Percentiles rank a stretch among this genome's conserved stretches.
phyloP scores from a whole-genome alignment of 2,113 vertebrate species.

The Odocoileus hemionus region DNA sequence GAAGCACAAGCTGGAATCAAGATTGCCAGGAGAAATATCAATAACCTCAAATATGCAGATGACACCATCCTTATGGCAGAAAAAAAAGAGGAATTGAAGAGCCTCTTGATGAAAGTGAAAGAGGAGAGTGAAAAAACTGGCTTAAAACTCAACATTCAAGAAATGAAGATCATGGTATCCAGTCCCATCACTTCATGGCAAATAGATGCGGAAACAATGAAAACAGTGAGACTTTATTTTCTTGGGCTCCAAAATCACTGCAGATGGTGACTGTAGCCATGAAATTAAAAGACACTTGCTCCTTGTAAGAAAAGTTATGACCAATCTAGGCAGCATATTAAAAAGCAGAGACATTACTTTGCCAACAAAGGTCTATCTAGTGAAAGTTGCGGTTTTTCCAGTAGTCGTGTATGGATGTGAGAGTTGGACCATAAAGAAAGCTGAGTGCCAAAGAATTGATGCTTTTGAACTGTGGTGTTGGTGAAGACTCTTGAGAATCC shows the following conservation, averaged over 20 bases:
- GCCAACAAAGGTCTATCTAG: background rate
- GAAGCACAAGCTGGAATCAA: background rate
- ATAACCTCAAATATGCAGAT: background rate
- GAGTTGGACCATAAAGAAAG: background rate
- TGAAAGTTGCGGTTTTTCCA: background rate
- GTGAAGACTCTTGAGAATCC: background rate
- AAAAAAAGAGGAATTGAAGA: background rate
- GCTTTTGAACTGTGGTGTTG: background rate
- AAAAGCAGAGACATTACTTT: background rate
- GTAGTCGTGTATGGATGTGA: background rate
- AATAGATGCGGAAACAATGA: background rate
- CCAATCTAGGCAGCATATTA: background rate
- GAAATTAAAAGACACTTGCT: background rate
- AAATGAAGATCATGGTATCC: background rate
- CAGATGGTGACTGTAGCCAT: background rate
- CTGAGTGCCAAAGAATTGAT: background rate
- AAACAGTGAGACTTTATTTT: background rate
- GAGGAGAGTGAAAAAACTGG: background rate
- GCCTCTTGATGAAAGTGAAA: background rate
- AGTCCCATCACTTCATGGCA: background rate
- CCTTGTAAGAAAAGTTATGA: background rate
- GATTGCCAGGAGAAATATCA: background rate
- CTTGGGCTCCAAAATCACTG: background rate
- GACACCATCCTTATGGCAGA: background rate
- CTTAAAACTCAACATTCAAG: background rate